Base-by-base conservation (phyloP, 2,113 vertebrate species). In the Okapia johnstoni region DNA sequence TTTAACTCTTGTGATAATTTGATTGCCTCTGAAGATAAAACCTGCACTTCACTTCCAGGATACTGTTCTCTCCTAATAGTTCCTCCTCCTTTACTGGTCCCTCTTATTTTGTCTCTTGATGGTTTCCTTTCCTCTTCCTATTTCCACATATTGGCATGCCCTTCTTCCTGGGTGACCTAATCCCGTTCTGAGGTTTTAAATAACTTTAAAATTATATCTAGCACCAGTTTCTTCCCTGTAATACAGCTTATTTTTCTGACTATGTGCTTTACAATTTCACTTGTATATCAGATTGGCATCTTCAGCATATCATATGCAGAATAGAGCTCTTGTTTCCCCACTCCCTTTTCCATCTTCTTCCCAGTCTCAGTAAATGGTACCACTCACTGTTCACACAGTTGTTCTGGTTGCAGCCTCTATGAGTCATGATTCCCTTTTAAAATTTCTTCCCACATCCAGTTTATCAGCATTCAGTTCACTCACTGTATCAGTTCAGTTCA, bases 1-100 rank as follows among this genome's bases (percentile, higher is more conserved):
- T 88, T 92, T 92, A 92, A 92, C 30, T 19, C 58, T 92, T 85
- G 36, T 85, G 50, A 88, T 76, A 52, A 81, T 85, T 85, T 57
- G n/a, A 36, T 97, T 94, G 52, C 52, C 73, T 94, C 36, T 85
- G 77, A 94, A 50, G 63, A 52, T 95, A 57, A 93, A 90, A 94
- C 17, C 17, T 88, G 12, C 5, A n/a, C 40, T 76, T 92, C 95
- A 30, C 15, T 87, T 93, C 33, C 40, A 86, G 58, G 40, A 85
- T 19, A 28, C 54, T 57, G 5, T 79, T 88, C 55, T 88, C 19
- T 93, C 23, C 25, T 63, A n/a, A 77, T 83, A 92, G 77, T 96
- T 85, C 50, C 10, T 88, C 7, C 10, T 58, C 19, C 21, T 79
- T 48, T 79, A 30, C 48, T 90, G 7, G 15, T 85, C 23, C 23